Evolutionary conservation across 2,113 vertebrate genomes (phyloP).

Genomic region (Meleagris gallopavo): DNA sequence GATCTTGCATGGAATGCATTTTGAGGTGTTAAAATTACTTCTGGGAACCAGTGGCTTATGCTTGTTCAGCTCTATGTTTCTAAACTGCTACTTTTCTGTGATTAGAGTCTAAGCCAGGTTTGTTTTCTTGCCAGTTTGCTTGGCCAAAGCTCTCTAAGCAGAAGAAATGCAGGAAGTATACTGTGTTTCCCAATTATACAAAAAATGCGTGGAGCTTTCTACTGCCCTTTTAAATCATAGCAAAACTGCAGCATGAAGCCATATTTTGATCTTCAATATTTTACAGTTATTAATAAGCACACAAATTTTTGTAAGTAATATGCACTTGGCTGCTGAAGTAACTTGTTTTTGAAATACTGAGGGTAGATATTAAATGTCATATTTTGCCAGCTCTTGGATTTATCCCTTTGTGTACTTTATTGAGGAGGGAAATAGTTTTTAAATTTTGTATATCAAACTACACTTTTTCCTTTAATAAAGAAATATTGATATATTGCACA

Average conservation of each 20-base stretch:
- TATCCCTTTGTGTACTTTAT: background rate
- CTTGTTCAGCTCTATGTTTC: background rate
- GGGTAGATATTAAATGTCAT: constrained; percentile 19
- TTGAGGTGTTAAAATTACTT: background rate
- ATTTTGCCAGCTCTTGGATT: background rate
- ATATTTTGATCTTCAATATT: background rate
- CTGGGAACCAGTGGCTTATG: background rate
- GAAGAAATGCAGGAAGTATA: background rate
- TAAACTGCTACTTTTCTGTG: background rate
- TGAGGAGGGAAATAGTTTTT: constrained; percentile 15
- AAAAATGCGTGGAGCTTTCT: background rate
- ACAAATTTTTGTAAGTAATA: background rate
- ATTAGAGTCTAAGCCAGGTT: background rate
- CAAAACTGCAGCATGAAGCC: background rate
- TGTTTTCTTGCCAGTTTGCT: background rate
- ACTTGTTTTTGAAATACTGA: constrained; percentile 27
- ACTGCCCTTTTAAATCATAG: background rate
- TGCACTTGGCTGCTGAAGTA: constrained; percentile 3
- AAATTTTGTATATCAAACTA: background rate
- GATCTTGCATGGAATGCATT: background rate
- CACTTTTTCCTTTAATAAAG: constrained; percentile 23
- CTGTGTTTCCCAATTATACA: background rate
- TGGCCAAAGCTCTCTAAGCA: background rate
- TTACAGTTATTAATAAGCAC: background rate
- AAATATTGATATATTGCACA: constrained; percentile 14